Evolutionary conservation across 1,140 invertebrate genomes (phyloP).

Genomic region (Drosophila eugracilis): DNA sequence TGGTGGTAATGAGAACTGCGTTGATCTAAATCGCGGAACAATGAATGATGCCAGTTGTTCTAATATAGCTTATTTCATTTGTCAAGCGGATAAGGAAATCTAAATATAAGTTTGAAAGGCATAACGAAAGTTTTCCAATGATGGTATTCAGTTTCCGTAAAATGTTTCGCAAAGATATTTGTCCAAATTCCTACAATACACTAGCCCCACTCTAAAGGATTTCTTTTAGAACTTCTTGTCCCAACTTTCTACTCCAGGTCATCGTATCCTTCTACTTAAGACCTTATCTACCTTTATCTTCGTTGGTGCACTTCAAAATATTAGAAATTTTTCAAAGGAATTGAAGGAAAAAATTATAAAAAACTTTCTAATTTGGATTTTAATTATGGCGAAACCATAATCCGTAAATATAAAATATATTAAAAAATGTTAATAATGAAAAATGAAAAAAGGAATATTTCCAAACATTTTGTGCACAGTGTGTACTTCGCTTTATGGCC

Average conservation of each 20-base stretch:
- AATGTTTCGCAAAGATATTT: background rate
- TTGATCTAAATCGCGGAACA: background rate
- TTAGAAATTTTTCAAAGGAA: no score
- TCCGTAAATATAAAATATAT: no score
- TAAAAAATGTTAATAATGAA: background rate
- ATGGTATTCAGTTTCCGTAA: background rate
- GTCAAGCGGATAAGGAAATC: background rate
- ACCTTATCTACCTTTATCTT: background rate
- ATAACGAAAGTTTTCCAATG: no score
- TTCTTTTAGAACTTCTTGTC: background rate
- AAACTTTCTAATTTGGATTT: background rate
- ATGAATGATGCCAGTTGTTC: background rate
- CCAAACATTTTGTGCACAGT: constrained; percentile 9
- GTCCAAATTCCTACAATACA: constrained; percentile 52
- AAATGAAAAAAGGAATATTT: no score
- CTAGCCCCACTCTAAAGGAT: background rate
- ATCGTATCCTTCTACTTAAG: background rate
- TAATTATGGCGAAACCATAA: no score
- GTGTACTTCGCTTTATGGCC: background rate
- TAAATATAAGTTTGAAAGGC: no score
- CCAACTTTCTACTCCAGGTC: background rate
- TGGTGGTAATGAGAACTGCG: background rate
- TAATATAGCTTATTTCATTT: background rate
- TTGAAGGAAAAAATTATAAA: background rate
- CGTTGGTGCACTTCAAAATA: background rate